These are phyloP conservation scores for Drosophila kanapiae DNA, from an alignment of 1,140 invertebrate genomes.

Conservation along the genomic window DNA sequence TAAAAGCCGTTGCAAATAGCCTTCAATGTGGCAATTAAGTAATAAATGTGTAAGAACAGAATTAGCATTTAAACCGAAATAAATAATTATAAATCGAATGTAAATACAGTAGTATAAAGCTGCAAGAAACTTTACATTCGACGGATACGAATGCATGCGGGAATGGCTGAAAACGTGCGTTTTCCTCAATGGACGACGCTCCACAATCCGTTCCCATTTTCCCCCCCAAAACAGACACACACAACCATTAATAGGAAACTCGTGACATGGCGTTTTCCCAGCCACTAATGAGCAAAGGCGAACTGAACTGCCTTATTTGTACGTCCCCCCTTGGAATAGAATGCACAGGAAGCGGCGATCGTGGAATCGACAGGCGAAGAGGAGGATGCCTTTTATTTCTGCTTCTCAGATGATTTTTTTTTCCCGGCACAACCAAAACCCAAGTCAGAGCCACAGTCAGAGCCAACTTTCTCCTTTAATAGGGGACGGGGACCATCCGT, in stretches of 20 bases:
- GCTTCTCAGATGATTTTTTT: slow-evolving; percentile 32
- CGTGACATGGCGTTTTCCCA: slow-evolving; percentile 68
- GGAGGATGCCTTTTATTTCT: slow-evolving; percentile 35
- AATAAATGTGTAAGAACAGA: slow-evolving; percentile 1
- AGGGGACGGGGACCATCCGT: slow-evolving; percentile 32
- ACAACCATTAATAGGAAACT: slow-evolving; percentile 61
- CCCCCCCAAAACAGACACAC: not conserved
- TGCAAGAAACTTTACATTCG: slow-evolving; percentile 6
- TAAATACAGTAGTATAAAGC: not conserved
- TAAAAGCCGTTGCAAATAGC: slow-evolving; percentile 40
- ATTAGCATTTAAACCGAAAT: not conserved
- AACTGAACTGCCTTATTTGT: slow-evolving; percentile 60
- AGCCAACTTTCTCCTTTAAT: slow-evolving; percentile 69
- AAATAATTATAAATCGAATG: not conserved
- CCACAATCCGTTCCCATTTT: slow-evolving; percentile 26
- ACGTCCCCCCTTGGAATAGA: slow-evolving; percentile 40
- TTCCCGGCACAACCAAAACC: not conserved
- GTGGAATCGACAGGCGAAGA: slow-evolving; percentile 18
- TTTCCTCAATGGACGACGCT: slow-evolving; percentile 44
- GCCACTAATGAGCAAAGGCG: slow-evolving; percentile 67
- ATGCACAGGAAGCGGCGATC: slow-evolving; percentile 43
- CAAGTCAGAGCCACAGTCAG: slow-evolving; percentile 4
- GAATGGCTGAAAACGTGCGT: slow-evolving; percentile 40
- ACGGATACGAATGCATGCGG: slow-evolving; percentile 9
- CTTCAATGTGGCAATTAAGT: slow-evolving; percentile 60